Evolutionary conservation across 37 sponge, comb jelly and placozoan genomes (phyloP).

Genomic region (Petrosia ficiformis): DNA sequence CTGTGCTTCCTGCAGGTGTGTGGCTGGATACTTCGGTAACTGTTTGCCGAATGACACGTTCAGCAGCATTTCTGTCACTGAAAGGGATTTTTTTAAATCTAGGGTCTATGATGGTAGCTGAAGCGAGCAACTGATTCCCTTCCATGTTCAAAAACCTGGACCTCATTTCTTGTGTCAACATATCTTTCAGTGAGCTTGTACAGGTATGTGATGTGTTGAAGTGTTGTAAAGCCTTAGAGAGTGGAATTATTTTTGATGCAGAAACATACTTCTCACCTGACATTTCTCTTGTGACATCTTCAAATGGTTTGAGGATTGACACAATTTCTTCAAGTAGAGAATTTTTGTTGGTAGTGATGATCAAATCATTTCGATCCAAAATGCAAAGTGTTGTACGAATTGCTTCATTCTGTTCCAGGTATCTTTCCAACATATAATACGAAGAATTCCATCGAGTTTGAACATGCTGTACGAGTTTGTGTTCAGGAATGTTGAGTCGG

Average conservation of each 20-base stretch:
- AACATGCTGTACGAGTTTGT: background rate
- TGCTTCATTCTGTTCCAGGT: slow-evolving; percentile 8
- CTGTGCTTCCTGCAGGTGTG: background rate
- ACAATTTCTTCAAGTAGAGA: background rate
- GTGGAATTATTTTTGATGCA: background rate
- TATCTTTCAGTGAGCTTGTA: background rate
- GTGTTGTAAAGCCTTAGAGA: background rate
- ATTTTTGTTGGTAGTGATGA: background rate
- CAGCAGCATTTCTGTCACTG: background rate
- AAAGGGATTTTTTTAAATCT: slow-evolving; percentile 4
- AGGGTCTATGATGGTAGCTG: background rate
- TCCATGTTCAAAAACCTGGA: background rate
- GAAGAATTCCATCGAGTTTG: slow-evolving; percentile 2
- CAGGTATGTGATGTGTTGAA: background rate
- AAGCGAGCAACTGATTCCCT: background rate
- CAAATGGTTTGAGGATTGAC: background rate
- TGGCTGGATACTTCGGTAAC: background rate
- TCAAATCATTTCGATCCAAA: slow-evolving; percentile 4
- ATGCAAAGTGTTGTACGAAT: background rate
- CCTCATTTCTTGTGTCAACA: background rate
- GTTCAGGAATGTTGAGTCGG: background rate
- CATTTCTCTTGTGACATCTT: slow-evolving; percentile 7
- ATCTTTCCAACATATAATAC: slow-evolving; percentile 5
- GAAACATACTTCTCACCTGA: background rate
- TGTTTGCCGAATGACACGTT: background rate